Evolutionary conservation across 2,888 invertebrate species (phyloP).

Genomic region (Agrochola circellaris): DNA sequence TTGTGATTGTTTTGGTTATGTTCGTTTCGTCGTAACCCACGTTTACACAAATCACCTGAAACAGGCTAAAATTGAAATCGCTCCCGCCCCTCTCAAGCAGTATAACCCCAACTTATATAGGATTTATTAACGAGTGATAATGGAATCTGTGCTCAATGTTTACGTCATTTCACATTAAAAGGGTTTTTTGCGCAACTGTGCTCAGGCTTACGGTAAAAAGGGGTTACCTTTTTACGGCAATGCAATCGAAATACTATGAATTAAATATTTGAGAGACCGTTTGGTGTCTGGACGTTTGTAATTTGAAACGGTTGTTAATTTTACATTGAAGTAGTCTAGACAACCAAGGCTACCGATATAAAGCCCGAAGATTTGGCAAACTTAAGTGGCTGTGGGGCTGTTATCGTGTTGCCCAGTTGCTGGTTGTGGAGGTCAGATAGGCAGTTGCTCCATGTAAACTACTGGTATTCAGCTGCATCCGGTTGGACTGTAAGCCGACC

Average conservation of each 20-base stretch:
- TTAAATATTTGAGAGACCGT: conserved; percentile 19
- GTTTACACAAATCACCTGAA: background rate
- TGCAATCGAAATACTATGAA: conserved; percentile 23
- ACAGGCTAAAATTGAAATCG: background rate
- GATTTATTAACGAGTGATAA: conserved; percentile 66
- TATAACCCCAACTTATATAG: conserved; percentile 24
- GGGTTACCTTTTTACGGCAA: conserved; percentile 27
- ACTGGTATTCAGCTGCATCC: too few relatives aligned
- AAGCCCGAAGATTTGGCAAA: background rate
- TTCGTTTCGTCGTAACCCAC: background rate
- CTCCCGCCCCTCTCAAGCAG: conserved; percentile 1
- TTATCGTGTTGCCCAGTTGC: too few relatives aligned
- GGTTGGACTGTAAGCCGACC: too few relatives aligned
- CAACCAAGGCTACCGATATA: background rate
- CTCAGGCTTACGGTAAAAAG: conserved; percentile 14
- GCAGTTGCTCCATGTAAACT: too few relatives aligned
- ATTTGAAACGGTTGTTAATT: conserved; percentile 5
- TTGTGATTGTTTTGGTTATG: background rate
- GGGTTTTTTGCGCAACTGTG: conserved; percentile 37
- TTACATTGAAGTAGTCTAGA: background rate
- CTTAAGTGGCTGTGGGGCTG: background rate
- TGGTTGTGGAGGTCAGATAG: too few relatives aligned
- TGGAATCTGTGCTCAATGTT: conserved; percentile 58
- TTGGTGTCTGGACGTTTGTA: background rate
- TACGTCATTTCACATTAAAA: conserved; percentile 58